phyloP scores from a whole-genome alignment of 1,140 invertebrate genomes.

The Lordiphosa stackelbergi region DNA sequence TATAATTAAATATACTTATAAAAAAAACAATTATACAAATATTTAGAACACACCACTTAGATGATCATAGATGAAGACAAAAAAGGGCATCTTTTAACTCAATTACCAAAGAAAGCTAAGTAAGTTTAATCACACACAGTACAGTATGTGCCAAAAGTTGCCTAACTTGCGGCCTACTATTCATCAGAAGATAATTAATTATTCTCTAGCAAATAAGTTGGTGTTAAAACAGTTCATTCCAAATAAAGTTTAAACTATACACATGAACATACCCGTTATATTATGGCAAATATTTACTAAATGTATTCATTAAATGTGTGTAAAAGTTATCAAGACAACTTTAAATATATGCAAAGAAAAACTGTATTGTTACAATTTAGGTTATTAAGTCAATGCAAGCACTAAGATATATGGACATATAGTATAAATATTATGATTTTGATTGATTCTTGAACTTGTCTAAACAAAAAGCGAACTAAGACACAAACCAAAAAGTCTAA shows the following conservation, averaged over 20 bases:
- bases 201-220: slow-evolving; percentile 60
- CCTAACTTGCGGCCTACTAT: slow-evolving; percentile 28
- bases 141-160: slow-evolving; percentile 64
- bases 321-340: slow-evolving; percentile 42
- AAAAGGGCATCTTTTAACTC: slow-evolving; percentile 36
- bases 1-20: slow-evolving; percentile 38
- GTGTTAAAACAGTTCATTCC: slow-evolving; percentile 63
- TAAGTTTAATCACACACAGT: slow-evolving; percentile 29
- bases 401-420: slow-evolving; percentile 71
- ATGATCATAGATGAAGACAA: slow-evolving; percentile 24
- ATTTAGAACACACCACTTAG: slow-evolving; percentile 23
- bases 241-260: slow-evolving; percentile 56
- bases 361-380: slow-evolving; percentile 69
- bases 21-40: slow-evolving; percentile 34
- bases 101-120: slow-evolving; percentile 56
- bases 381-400: slow-evolving; percentile 63
- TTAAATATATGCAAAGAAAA: slow-evolving; percentile 26
- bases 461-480: slow-evolving; percentile 57
- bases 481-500: slow-evolving; percentile 46
- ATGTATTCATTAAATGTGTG: slow-evolving; percentile 65
- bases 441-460: slow-evolving; percentile 76
- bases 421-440: slow-evolving; percentile 46
- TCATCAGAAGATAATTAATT: slow-evolving; percentile 28
- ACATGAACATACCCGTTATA: slow-evolving; percentile 50
- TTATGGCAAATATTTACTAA: slow-evolving; percentile 35